Evolutionary conservation across 2,888 invertebrate species (phyloP).

Genomic region (Galeopsomyia nigrocyanea): DNA sequence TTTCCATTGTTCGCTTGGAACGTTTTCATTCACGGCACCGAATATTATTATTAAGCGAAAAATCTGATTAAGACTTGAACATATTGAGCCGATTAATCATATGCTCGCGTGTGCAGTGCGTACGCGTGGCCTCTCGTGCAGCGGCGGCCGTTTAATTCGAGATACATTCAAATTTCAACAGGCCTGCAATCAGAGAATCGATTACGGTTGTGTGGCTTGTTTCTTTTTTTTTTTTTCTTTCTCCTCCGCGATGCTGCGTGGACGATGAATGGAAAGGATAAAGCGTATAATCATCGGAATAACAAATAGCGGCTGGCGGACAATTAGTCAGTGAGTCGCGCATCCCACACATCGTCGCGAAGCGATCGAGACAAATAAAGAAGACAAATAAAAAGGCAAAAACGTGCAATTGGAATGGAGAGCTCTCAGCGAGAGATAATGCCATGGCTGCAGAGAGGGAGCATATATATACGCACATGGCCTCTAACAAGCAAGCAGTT

Average conservation of each 20-base stretch:
- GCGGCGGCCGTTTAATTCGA: no score
- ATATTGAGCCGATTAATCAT: no score
- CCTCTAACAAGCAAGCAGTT: constrained; percentile 39
- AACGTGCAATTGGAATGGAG: constrained; percentile 10
- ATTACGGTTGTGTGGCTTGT: not conserved
- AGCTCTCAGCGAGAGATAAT: constrained; percentile 3
- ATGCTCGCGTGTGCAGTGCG: no score
- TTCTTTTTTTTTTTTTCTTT: constrained; percentile 1
- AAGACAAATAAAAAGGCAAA: no score
- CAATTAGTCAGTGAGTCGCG: constrained; percentile 35
- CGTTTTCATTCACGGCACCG: no score
- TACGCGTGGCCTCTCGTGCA: no score
- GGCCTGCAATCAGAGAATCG: no score
- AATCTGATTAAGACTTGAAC: no score
- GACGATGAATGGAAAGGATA: constrained; percentile 10
- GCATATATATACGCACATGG: not conserved
- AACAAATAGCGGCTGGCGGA: constrained; percentile 17
- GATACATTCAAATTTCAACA: no score
- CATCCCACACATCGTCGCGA: constrained; percentile 27
- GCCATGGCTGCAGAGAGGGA: constrained; percentile 3
- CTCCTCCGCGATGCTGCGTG: not conserved
- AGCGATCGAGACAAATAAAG: constrained; percentile 1
- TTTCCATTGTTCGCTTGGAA: no score
- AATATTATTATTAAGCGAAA: no score
- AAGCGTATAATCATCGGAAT: constrained; percentile 20